Conservation (phyloP, 2,797 vertebrate species). For the Hipposideros larvatus region DNA sequence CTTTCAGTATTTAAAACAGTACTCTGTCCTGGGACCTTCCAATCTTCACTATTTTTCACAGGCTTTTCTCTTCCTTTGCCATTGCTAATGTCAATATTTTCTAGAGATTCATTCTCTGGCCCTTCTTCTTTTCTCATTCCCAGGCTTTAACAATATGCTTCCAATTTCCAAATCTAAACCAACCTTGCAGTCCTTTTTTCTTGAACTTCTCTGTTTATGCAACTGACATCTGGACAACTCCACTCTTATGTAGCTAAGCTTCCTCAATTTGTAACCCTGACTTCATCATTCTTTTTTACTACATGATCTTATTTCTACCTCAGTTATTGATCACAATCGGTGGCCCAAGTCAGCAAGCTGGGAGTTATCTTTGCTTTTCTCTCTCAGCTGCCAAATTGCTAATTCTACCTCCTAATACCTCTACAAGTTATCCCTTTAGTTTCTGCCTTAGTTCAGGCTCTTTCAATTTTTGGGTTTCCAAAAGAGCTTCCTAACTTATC, state of each 20-base stretch:
- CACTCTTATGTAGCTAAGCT: not conserved
- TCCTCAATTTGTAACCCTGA: not conserved
- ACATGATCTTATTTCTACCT: not conserved
- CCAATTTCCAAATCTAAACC: not conserved
- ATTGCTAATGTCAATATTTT: slow-evolving; percentile 7
- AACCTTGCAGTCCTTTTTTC: not conserved
- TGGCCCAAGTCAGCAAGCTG: not conserved
- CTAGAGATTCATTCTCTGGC: not conserved
- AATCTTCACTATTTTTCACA: not conserved
- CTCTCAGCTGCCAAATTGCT: not conserved
- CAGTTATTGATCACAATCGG: not conserved
- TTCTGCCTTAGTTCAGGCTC: not conserved
- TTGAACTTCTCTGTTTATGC: not conserved
- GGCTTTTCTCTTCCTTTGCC: not conserved
- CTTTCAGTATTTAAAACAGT: not conserved
- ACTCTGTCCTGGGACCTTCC: not conserved
- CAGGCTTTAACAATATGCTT: not conserved
- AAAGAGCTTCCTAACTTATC: slow-evolving; percentile 11
- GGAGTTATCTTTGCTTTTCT: not conserved
- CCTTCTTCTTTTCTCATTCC: not conserved
- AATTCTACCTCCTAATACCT: not conserved
- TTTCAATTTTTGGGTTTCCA: not conserved
- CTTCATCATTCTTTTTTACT: not conserved
- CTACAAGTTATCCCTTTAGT: not conserved
- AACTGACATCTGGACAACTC: not conserved